Conservation (phyloP, 2,888 invertebrate genomes). For the Sphaerophoria rueppellii region DNA sequence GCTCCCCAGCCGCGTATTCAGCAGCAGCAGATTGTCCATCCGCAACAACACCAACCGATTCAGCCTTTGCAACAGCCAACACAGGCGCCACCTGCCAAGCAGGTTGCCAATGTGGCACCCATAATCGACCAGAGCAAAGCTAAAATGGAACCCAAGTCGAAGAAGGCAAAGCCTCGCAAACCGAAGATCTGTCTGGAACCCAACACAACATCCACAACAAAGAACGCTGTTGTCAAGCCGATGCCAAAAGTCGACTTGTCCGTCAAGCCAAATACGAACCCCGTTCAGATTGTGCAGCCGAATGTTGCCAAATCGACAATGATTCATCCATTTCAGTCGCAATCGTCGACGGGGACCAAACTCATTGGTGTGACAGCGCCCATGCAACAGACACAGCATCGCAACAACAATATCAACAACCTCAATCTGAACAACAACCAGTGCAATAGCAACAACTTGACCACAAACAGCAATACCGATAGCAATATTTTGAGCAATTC, state of each 20-base stretch:
- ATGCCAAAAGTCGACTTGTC: constrained; percentile 81
- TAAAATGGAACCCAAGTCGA: constrained; percentile 77
- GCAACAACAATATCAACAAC: constrained; percentile 19
- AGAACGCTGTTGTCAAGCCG: constrained; percentile 80
- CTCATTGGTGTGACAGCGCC: constrained; percentile 81
- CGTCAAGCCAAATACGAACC: constrained; percentile 81
- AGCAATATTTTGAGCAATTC: constrained; percentile 47
- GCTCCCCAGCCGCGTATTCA: constrained; percentile 75
- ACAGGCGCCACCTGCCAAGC: constrained; percentile 77
- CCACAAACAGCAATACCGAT: constrained; percentile 53
- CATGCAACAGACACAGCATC: constrained; percentile 80
- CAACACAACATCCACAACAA: constrained; percentile 72
- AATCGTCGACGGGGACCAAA: constrained; percentile 80
- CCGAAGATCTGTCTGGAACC: constrained; percentile 71
- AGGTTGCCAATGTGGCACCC: constrained; percentile 81
- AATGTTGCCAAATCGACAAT: constrained; percentile 77
- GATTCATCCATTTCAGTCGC: constrained; percentile 80
- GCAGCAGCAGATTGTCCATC: constrained; percentile 81
- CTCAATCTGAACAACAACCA: constrained; percentile 44
- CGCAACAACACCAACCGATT: constrained; percentile 75
- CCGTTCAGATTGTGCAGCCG: constrained; percentile 81
- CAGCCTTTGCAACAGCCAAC: constrained; percentile 77
- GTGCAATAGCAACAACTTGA: constrained; percentile 45
- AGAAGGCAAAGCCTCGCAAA: constrained; percentile 76
- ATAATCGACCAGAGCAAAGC: constrained; percentile 82